Evolutionary conservation across 2,888 invertebrate genomes (phyloP), one percentile per base, ranked within the genome.

Genomic region (Oeneis ivallda): DNA sequence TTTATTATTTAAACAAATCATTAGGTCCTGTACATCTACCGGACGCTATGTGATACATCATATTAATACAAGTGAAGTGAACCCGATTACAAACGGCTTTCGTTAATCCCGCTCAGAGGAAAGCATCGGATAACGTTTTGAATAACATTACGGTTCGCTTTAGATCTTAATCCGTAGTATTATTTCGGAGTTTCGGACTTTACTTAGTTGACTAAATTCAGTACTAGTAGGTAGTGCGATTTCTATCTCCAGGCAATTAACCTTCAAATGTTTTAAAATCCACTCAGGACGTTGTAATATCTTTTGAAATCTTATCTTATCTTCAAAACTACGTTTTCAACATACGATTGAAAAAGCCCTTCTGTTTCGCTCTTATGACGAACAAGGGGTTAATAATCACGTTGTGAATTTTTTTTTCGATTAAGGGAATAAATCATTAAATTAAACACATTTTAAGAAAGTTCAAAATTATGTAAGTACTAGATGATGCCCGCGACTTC

Each of bases 41-140:
- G 15, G 47, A 17, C 17, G 37, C 37, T 37, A 54, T 6, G 32
- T 13, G 11, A 39, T 57, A 56, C 56, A 13, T 57, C 19, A 58
- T 45, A n/a, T n/a, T n/a, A 53, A 57, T 66, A 47, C 15, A 58
- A 58, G 56, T 62, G 47, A 50, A 64, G 57, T 58, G 49, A 64
- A 57, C 37, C 49, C 53, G 59, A 61, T 56, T 56, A 56, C 47
- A 43, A 53, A 50, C 50, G 65, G 58, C 57, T 66, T 62, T 66
- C 45, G 45, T 58, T 45, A 58, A 58, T 45, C 58, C 58, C 45
- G 15, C 45, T 2, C 34, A n/a, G 47, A 45, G 58, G 32, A 59
- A 34, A 59, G 45, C 47, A 59, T 15, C 17, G 34, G 15, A 47
- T 34, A 45, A 59, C 19, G 45, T 59, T 45, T 39, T 15, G 34